Evolutionary conservation across 2,888 invertebrate genomes (phyloP), one percentile per base, ranked within the genome.

Genomic region (Lithosia quadra): DNA sequence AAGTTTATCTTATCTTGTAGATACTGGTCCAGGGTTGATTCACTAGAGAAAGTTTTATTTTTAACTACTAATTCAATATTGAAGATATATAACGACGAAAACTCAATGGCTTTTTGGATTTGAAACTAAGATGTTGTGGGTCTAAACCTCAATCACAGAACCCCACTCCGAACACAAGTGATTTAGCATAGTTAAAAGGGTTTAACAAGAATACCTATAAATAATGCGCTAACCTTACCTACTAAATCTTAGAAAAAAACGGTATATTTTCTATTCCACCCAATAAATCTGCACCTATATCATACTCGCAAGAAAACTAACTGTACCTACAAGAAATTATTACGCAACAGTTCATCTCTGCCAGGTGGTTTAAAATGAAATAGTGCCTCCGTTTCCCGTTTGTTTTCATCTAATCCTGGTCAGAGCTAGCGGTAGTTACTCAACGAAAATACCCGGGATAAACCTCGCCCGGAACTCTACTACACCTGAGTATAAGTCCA

Each of bases 361-460:
- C 68, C 76, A 78, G 79, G 81, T 79, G 79, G 83, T 81, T 82
- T 77, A 78, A 79, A 79, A 78, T 79, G 83, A 83, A 84, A 86
- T 84, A 85, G 75, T 79, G 75, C 75, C 77, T 76, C 75, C 72
- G 73, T 73, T 84, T 83, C 78, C 77, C 78, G 80, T 77, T 80
- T 76, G 81, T 83, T 81, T 81, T 83, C 78, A 81, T 82, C 81
- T 88, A 89, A 90, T 89, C 90, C 88, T 80, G 81, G 76, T 76
- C 79, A 69, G 57, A 76, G 77, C 77, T 74, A 13, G 73, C 62
- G 78, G 84, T 79, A 82, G 85, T 88, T 89, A 87, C 81, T 89
- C 86, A 87, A 82, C 82, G 77, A 75, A 85, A 86, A 85, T 86
- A 86, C 83, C 86, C 71, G 69, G 83, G 79, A 83, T 88, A 85